Conservation (phyloP, 30 jellyfish, hydroid and myxozoan genomes). For the Euphysa ruthae region DNA sequence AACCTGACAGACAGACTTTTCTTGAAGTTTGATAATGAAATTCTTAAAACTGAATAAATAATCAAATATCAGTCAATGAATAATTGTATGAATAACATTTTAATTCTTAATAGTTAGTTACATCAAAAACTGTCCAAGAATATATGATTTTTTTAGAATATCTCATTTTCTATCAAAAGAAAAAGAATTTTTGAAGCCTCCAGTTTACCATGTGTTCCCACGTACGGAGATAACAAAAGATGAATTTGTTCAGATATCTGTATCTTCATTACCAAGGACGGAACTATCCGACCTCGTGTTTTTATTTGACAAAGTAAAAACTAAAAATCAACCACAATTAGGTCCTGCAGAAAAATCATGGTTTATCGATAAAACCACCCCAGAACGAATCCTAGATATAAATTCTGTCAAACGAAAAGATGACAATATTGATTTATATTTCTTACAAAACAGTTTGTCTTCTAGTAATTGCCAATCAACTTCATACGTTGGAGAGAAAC, state of each 20-base stretch:
- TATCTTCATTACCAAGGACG: conserved; percentile 60
- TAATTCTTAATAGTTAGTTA: too few relatives aligned
- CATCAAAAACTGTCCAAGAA: too few relatives aligned
- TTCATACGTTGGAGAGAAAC: conserved; percentile 11
- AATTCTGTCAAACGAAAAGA: conserved; percentile 22
- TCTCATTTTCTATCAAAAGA: background rate
- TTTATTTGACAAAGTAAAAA: conserved; percentile 1
- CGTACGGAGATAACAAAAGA: conserved; percentile 43
- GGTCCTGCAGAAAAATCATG: background rate
- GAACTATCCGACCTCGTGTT: conserved; percentile 6
- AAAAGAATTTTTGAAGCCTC: conserved; percentile 22
- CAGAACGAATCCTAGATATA: background rate
- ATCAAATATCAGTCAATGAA: too few relatives aligned
- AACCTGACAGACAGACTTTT: too few relatives aligned
- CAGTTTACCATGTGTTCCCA: conserved; percentile 65
- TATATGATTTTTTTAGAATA: too few relatives aligned
- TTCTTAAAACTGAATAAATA: too few relatives aligned
- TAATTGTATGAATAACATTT: too few relatives aligned
- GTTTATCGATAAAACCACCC: background rate
- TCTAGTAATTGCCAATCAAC: conserved; percentile 1
- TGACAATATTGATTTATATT: conserved; percentile 11
- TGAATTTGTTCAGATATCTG: conserved; percentile 33
- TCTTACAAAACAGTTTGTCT: background rate
- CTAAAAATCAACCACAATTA: background rate
- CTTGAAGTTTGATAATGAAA: too few relatives aligned